Conservation (phyloP, 2,113 vertebrate genomes). For the Cnemophilus loriae region DNA sequence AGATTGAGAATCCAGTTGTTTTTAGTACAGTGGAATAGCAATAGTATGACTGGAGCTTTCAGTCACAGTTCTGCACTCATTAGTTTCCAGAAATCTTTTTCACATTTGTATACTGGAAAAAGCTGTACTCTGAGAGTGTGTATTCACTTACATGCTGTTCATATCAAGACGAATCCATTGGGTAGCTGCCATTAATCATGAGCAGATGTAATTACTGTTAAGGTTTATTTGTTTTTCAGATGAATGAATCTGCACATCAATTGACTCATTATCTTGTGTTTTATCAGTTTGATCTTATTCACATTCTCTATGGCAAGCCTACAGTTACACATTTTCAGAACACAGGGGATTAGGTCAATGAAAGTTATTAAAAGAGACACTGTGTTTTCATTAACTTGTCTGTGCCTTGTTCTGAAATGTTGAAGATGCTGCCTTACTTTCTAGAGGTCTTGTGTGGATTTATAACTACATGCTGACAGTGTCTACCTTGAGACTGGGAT, state of each 20-base stretch:
- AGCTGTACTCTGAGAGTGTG: not conserved
- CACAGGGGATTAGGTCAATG: not conserved
- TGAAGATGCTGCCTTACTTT: not conserved
- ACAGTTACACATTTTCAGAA: not conserved
- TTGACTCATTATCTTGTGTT: not conserved
- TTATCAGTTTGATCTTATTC: not conserved
- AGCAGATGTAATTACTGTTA: not conserved
- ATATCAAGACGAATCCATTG: not conserved
- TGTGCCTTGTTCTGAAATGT: not conserved
- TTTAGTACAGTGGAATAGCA: not conserved
- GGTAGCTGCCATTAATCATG: slow-evolving; percentile 7
- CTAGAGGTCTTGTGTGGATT: not conserved
- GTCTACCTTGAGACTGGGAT: not conserved
- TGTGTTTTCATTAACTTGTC: not conserved
- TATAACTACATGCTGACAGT: not conserved
- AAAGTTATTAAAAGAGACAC: not conserved
- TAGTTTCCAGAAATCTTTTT: not conserved
- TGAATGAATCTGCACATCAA: not conserved
- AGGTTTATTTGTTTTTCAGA: slow-evolving; percentile 17
- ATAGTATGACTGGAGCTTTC: not conserved
- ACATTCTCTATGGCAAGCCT: not conserved
- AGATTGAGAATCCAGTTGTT: not conserved
- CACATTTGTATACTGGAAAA: not conserved
- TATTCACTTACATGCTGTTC: not conserved
- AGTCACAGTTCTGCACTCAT: not conserved